Conservation (phyloP, 2,113 vertebrate genomes). For the Cochlearius cochlearius region DNA sequence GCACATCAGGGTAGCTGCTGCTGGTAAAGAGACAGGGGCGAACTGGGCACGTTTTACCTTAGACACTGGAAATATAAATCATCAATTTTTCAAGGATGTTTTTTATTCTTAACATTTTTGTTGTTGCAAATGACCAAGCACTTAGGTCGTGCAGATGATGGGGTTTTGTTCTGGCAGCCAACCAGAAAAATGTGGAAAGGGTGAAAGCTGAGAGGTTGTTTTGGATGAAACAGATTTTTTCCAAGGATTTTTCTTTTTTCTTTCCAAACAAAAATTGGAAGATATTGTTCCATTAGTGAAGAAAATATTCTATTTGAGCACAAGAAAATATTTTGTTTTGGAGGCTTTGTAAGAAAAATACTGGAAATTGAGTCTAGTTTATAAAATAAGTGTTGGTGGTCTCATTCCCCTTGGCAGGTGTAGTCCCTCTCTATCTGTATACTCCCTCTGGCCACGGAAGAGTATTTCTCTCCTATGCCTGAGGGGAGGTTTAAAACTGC, state of each 20-base stretch:
- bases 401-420: background rate
- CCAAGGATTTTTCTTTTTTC: background rate
- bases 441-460: background rate
- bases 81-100: background rate
- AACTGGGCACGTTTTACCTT: background rate
- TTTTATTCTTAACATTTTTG: background rate
- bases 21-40: background rate
- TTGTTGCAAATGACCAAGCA: background rate
- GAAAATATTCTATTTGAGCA: background rate
- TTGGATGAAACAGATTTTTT: background rate
- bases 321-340: background rate
- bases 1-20: background rate
- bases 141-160: background rate
- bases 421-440: background rate
- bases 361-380: background rate
- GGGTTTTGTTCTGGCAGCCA: background rate
- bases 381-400: background rate
- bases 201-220: background rate
- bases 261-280: background rate
- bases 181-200: background rate
- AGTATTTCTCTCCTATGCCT: background rate
- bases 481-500: background rate
- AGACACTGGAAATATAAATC: background rate
- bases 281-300: background rate
- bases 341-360: background rate